Evolutionary conservation across 2,797 vertebrate genomes (phyloP).

Genomic region (Anabacerthia variegaticeps): DNA sequence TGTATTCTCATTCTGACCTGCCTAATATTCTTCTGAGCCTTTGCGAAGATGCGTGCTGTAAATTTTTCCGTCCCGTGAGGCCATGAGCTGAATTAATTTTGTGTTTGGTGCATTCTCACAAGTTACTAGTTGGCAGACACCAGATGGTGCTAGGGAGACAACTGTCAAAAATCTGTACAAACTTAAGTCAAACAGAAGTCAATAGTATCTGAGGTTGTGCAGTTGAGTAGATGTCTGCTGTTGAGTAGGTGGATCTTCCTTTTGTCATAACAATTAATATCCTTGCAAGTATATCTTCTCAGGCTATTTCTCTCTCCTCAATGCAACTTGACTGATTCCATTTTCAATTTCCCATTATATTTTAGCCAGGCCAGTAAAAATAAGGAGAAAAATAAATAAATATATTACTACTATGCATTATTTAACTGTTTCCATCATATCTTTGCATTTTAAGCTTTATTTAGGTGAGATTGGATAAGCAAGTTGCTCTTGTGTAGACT

Average conservation of each 20-base stretch:
- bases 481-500: neutral
- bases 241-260: neutral
- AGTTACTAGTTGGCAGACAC: slow-evolving; percentile 32
- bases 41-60: slow-evolving; percentile 16
- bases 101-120: slow-evolving; percentile 6
- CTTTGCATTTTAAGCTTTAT: neutral
- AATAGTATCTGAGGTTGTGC: neutral
- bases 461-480: neutral
- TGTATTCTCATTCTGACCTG: neutral
- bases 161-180: slow-evolving; percentile 1
- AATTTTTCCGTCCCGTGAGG: slow-evolving; percentile 32
- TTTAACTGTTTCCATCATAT: neutral
- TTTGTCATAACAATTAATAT: neutral
- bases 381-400: neutral
- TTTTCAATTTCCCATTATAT: neutral
- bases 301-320: neutral
- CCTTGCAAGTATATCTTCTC: neutral
- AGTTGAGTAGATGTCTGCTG: neutral
- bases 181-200: neutral
- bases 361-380: neutral
- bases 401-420: neutral
- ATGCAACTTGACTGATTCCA: neutral
- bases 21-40: slow-evolving; percentile 29
- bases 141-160: slow-evolving; percentile 60
- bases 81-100: slow-evolving; percentile 39